Evolutionary conservation across 2,888 invertebrate genomes (phyloP).

Genomic region (Strigamia maritima): DNA sequence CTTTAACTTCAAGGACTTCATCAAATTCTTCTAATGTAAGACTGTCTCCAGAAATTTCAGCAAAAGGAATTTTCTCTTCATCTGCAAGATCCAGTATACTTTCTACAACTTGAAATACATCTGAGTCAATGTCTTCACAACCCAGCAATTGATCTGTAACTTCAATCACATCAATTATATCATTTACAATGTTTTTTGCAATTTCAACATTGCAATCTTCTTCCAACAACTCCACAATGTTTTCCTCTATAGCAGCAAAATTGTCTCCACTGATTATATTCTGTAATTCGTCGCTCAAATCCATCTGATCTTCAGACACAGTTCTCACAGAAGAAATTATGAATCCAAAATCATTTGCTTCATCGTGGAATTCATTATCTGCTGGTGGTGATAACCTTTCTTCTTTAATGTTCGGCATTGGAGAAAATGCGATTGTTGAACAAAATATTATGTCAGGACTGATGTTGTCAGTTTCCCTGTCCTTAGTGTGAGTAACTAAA

Average conservation of each 20-base stretch:
- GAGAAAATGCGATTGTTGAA: neutral
- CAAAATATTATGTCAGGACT: slow-evolving; percentile 26
- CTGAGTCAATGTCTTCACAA: neutral
- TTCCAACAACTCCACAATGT: neutral
- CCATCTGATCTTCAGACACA: neutral
- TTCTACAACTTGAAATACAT: neutral
- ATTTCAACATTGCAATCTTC: neutral
- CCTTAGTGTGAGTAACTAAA: neutral
- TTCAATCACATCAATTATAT: neutral
- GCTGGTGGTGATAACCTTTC: neutral
- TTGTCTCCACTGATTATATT: no score
- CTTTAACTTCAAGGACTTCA: neutral
- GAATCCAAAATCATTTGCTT: neutral
- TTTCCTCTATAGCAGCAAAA: neutral
- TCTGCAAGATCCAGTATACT: neutral
- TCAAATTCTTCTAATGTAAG: neutral
- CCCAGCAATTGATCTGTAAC: neutral
- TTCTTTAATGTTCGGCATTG: neutral
- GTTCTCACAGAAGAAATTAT: neutral
- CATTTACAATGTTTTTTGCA: neutral
- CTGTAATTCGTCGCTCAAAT: neutral
- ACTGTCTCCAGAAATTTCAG: neutral
- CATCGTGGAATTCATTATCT: neutral
- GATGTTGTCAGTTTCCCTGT: neutral
- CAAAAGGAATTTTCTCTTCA: neutral